These are phyloP conservation scores for Macaria notata DNA, from an alignment of 2,888 invertebrate species.

Conservation along the genomic window DNA sequence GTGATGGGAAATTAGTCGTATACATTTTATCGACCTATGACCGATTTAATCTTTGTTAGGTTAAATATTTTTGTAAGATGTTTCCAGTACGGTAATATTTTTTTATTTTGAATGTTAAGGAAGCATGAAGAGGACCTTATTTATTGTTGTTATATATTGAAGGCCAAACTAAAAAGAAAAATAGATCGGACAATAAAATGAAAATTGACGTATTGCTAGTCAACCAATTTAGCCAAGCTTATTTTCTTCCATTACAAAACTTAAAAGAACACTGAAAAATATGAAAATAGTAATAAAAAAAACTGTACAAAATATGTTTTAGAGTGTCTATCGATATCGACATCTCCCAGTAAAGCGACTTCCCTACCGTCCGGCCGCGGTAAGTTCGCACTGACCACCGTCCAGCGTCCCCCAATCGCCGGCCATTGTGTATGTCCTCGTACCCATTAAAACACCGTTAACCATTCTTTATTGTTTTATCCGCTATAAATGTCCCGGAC, in stretches of 20 bases:
- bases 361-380: constrained; percentile 49
- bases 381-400: constrained; percentile 68
- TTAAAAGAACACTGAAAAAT: too few relatives aligned
- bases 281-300: too few relatives aligned
- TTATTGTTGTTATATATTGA: too few relatives aligned
- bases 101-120: too few relatives aligned
- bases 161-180: too few relatives aligned
- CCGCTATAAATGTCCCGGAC: constrained; percentile 74
- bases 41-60: not conserved
- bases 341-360: constrained; percentile 38
- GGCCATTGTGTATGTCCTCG: constrained; percentile 78
- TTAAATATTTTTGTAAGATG: not conserved
- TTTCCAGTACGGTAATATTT: too few relatives aligned
- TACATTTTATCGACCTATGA: not conserved
- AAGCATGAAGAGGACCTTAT: too few relatives aligned
- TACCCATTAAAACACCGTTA: constrained; percentile 81
- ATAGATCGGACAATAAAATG: too few relatives aligned
- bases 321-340: constrained; percentile 40
- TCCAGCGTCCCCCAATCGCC: constrained; percentile 65
- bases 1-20: constrained; percentile 36
- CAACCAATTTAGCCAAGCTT: too few relatives aligned
- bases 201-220: too few relatives aligned
- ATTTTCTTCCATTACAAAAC: too few relatives aligned
- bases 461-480: constrained; percentile 82
- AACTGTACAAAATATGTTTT: too few relatives aligned